These are phyloP conservation scores for Boulengeromyrus knoepffleri DNA, from an alignment of 2,113 vertebrate species.

Conservation along the genomic window DNA sequence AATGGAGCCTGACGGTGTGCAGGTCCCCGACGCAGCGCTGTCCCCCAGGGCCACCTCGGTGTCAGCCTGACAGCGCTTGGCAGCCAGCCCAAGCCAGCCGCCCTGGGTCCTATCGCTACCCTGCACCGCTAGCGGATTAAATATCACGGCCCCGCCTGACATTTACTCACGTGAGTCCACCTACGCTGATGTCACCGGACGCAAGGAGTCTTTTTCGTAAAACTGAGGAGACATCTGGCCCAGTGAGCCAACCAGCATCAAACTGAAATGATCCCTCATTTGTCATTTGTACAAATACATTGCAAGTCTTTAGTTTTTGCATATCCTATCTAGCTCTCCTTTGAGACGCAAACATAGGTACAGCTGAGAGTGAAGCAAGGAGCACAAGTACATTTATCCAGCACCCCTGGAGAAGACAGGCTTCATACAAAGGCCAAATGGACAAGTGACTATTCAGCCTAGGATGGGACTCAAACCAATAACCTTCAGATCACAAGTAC, in stretches of 20 bases:
- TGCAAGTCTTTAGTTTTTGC: not conserved
- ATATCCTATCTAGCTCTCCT: not conserved
- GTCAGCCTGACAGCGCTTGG: constrained; percentile 46
- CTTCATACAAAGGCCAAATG: not conserved
- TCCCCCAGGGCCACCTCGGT: constrained; percentile 41
- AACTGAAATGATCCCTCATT: not conserved
- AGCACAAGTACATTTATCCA: not conserved
- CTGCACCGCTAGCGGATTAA: constrained; percentile 28
- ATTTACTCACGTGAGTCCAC: not conserved
- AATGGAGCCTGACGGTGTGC: constrained; percentile 58
- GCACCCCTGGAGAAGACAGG: not conserved
- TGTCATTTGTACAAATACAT: not conserved
- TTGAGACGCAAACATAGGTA: not conserved
- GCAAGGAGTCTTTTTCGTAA: not conserved
- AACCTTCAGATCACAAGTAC: not conserved
- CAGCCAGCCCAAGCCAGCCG: constrained; percentile 38
- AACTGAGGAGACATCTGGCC: not conserved
- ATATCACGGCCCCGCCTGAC: constrained; percentile 19
- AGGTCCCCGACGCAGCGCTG: constrained; percentile 46
- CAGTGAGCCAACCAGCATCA: not conserved
- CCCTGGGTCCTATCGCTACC: constrained; percentile 34
- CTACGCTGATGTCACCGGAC: not conserved
- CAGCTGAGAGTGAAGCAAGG: not conserved
- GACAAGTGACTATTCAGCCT: not conserved
- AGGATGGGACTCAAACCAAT: not conserved